A percentile compares a stretch with the other conserved stretches of the same genome.
phyloP scores from a whole-genome alignment of 2,113 vertebrate species.

The Indicator indicator region DNA sequence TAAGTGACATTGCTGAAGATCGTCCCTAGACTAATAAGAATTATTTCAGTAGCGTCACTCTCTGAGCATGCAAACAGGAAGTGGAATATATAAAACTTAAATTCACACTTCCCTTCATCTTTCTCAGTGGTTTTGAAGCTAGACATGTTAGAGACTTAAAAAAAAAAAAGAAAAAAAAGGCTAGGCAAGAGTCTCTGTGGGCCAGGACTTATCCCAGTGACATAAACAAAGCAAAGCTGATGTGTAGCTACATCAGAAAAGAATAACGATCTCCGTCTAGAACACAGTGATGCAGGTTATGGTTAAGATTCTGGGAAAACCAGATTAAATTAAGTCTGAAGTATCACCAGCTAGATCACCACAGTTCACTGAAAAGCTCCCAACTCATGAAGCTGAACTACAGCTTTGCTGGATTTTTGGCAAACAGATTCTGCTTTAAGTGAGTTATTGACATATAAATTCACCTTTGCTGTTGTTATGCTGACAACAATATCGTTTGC shows the following conservation, averaged over 20 bases:
- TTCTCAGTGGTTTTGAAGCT: neutral
- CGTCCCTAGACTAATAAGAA: neutral
- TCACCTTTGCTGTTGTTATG: neutral
- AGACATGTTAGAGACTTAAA: neutral
- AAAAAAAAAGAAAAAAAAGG: too few species aligned
- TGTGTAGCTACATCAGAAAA: neutral
- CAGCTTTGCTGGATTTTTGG: neutral
- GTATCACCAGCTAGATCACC: neutral
- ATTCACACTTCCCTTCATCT: neutral
- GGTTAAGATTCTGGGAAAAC: neutral
- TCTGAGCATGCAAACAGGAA: neutral
- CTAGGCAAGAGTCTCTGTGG: neutral
- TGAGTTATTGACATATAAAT: neutral
- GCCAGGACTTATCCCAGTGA: neutral
- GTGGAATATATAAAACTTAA: neutral
- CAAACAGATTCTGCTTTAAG: neutral
- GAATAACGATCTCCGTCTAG: neutral
- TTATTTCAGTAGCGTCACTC: neutral
- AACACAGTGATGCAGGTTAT: neutral
- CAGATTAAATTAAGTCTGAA: neutral
- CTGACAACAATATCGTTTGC: neutral
- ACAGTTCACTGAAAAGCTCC: neutral
- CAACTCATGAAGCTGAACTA: neutral
- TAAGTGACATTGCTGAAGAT: rapidly evolving
- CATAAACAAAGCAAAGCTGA: neutral